phyloP scores from a whole-genome alignment of 2,888 invertebrate species.

The Drosophila stalkeri region DNA sequence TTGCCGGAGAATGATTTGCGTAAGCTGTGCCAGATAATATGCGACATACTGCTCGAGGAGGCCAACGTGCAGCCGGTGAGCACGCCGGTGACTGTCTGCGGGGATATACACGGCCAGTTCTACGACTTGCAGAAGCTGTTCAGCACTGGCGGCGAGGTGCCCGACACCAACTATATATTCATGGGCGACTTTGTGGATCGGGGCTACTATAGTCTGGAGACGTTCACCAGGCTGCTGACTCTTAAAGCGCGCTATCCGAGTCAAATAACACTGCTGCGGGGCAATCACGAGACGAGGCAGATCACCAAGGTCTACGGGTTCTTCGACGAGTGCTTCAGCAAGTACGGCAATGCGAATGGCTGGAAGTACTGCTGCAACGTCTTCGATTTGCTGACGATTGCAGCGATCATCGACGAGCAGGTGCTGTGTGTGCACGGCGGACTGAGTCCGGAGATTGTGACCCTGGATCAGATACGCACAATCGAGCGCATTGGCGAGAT shows the following conservation, averaged over 20 bases:
- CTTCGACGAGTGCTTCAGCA: slow-evolving; percentile 99
- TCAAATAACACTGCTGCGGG: slow-evolving; percentile 95
- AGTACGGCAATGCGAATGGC: slow-evolving; percentile 99
- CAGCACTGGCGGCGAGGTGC: slow-evolving; percentile 99
- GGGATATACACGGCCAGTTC: slow-evolving; percentile 99
- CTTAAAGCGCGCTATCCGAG: slow-evolving; percentile 96
- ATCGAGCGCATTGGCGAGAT: slow-evolving; percentile 98
- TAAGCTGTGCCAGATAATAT: slow-evolving; percentile 97
- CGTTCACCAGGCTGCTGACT: slow-evolving; percentile 96
- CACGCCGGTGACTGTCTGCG: slow-evolving; percentile 99
- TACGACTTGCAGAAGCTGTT: slow-evolving; percentile 98
- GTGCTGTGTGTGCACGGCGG: slow-evolving; percentile 99
- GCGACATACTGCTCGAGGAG: slow-evolving; percentile 96
- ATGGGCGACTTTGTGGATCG: slow-evolving; percentile 99
- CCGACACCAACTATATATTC: slow-evolving; percentile 99
- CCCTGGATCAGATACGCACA: slow-evolving; percentile 97
- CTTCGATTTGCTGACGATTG: slow-evolving; percentile 98
- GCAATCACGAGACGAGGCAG: slow-evolving; percentile 99
- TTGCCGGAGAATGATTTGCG: slow-evolving; percentile 98
- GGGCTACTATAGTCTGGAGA: slow-evolving; percentile 99
- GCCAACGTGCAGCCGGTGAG: slow-evolving; percentile 98
- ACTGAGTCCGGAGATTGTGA: slow-evolving; percentile 97
- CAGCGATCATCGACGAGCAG: slow-evolving; percentile 98
- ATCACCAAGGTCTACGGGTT: slow-evolving; percentile 99
- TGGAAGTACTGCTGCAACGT: slow-evolving; percentile 99